These are phyloP conservation scores for Circaetus cinerascens DNA, from an alignment of 2,113 vertebrate species.

Conservation along the genomic window DNA sequence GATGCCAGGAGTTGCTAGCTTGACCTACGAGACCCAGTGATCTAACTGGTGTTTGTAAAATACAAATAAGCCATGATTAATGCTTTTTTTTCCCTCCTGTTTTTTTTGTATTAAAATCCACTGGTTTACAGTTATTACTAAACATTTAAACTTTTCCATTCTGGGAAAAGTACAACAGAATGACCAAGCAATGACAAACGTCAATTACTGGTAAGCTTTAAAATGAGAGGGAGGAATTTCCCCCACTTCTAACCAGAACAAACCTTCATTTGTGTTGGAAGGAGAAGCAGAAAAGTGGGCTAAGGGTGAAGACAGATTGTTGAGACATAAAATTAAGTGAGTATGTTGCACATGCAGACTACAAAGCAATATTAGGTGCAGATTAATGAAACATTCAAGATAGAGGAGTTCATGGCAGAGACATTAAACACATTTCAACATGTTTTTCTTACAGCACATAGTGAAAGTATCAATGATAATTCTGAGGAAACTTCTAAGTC, in stretches of 20 bases:
- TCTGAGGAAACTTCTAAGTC: conserved; percentile 51
- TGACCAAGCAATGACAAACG: background rate
- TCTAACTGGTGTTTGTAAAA: background rate
- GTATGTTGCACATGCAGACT: conserved; percentile 19
- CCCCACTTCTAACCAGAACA: conserved; percentile 21
- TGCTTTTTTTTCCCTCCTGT: no score
- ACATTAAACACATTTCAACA: background rate
- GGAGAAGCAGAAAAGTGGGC: background rate
- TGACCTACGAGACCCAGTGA: background rate
- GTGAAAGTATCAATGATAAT: conserved; percentile 63
- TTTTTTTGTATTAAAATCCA: background rate
- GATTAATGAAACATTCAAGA: conserved; percentile 25
- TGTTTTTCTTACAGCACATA: conserved; percentile 31
- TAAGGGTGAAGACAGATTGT: background rate
- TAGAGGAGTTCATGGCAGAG: background rate
- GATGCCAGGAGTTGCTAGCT: background rate
- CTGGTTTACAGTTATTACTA: background rate
- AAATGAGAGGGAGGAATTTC: background rate
- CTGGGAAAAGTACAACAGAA: background rate
- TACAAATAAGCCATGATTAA: background rate
- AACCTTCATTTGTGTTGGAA: background rate
- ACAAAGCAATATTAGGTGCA: conserved; percentile 17
- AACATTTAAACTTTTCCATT: background rate
- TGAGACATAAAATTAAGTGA: conserved; percentile 11
- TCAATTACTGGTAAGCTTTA: background rate